Evolutionary conservation across 2,888 invertebrate species (phyloP), one percentile per base, ranked within the genome.

Genomic region (Drosophila monieri): DNA sequence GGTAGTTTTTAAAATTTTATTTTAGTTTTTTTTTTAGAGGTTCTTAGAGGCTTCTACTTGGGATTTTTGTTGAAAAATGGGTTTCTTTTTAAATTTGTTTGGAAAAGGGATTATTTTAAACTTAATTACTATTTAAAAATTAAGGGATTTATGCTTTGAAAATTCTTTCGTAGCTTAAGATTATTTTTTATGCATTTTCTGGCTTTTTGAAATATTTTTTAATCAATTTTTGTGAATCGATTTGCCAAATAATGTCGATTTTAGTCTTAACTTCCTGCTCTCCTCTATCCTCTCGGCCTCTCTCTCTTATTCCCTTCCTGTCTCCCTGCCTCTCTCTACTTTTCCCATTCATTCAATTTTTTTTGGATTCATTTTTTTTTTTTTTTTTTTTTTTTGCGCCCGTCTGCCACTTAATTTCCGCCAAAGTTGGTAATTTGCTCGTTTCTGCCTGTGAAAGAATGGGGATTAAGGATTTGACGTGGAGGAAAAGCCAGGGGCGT

Each of bases 381-480:
- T 75, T 71, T 66, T 27, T 59, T 61, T 51, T n/a, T 51, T 57
- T 71, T 66, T 27, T 59, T 61, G 32, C 32, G 46, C 68, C 66
- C 59, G 74, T 57, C 74, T 85, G 80, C 83, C 79, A 81, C 80
- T 80, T 80, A 81, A 80, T 80, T 80, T 80, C 79, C 84, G 70
- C 71, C 68, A 73, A 84, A 84, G 79, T 84, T 80, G 64, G 79
- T 84, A 84, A 80, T 84, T 80, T 84, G 73, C 85, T 72, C 48
- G 62, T 64, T 62, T 62, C 62, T 51, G 62, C 51, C 62, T 64
- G 27, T 44, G 57, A 60, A 65, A 52, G 69, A 60, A 64, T 64
- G 55, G 37, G 64, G 43, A 54, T 57, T 70, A 59, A 55, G 58
- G 58, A 64, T 59, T 72, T 73, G 49, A 44, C 53, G 57, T 44